Evolutionary conservation across 2,888 invertebrate genomes (phyloP).

Genomic region (Caenorhabditis wallacei): DNA sequence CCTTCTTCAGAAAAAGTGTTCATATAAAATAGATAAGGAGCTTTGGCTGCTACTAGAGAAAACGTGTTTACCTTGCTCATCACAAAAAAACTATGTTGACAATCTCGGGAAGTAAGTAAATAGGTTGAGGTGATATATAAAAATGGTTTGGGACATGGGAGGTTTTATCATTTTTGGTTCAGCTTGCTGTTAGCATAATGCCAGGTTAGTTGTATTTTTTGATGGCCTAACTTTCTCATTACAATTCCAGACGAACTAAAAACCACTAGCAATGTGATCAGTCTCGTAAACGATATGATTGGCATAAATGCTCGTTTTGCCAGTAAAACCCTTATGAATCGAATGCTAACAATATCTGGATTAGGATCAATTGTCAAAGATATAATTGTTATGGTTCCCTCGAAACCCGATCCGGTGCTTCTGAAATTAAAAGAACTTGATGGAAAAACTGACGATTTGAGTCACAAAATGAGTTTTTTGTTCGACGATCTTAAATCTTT

Average conservation of each 20-base stretch:
- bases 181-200: too few relatives aligned
- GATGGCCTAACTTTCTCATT: too few relatives aligned
- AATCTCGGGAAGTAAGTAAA: too few relatives aligned
- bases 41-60: too few relatives aligned
- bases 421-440: not conserved
- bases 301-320: not conserved
- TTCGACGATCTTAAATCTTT: constrained; percentile 14
- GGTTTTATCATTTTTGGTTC: too few relatives aligned
- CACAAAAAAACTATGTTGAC: too few relatives aligned
- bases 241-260: not conserved
- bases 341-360: not conserved
- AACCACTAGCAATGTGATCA: constrained; percentile 3
- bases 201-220: too few relatives aligned
- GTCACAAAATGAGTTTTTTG: not conserved
- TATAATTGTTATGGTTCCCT: not conserved
- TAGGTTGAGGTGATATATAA: too few relatives aligned
- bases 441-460: not conserved
- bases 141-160: too few relatives aligned
- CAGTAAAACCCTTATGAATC: not conserved
- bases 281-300: not conserved
- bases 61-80: too few relatives aligned
- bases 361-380: not conserved
- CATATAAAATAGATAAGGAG: too few relatives aligned
- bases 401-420: not conserved
- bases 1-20: too few relatives aligned